Conservation (phyloP, 2,888 invertebrate species). For the Fissipunctia ypsillon region DNA sequence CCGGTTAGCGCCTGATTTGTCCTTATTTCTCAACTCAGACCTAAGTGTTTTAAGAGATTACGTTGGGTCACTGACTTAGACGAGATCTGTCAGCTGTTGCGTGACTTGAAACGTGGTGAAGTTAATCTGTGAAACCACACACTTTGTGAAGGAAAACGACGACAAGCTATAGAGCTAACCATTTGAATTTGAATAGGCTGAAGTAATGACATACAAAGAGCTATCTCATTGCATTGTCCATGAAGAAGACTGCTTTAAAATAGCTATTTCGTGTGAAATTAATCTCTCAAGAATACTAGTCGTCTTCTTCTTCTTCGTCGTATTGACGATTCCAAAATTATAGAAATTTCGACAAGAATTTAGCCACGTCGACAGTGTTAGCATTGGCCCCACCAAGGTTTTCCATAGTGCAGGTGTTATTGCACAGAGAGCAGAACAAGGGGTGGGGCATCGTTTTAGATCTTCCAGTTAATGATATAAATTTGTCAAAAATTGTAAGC, state of each 20-base stretch:
- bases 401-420: background rate
- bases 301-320: too few species aligned
- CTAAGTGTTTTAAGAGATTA: conserved; percentile 41
- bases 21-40: conserved; percentile 58
- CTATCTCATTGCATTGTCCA: too few species aligned
- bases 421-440: background rate
- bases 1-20: conserved; percentile 48
- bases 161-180: background rate
- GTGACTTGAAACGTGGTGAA: background rate
- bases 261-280: background rate
- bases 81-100: conserved; percentile 27
- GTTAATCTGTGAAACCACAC: background rate
- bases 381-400: background rate
- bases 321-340: background rate
- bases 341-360: background rate
- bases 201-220: background rate
- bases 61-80: conserved; percentile 19
- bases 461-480: background rate
- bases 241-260: background rate
- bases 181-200: background rate
- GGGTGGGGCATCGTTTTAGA: background rate
- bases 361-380: background rate
- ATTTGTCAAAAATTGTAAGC: background rate
- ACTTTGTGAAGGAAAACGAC: background rate
- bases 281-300: background rate